A percentile compares a stretch with the other conserved stretches of the same genome.
phyloP scores from a whole-genome alignment of 2,797 vertebrate genomes.

The Artibeus lituratus region DNA sequence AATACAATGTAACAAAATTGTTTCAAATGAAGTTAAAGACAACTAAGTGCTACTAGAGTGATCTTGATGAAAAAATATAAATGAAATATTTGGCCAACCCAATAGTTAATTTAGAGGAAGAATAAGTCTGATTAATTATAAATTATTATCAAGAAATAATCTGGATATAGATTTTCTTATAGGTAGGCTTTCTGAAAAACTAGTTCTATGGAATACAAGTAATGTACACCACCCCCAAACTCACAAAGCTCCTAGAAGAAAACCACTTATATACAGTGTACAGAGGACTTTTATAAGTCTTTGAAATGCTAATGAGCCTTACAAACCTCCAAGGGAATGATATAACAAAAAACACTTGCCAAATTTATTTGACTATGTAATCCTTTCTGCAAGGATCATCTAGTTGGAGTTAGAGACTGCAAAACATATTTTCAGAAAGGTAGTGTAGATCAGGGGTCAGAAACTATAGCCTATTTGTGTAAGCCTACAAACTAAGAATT shows the following conservation, averaged over 20 bases:
- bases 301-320: slow-evolving; percentile 14
- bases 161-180: not conserved
- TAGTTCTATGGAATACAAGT: not conserved
- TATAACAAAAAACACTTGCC: not conserved
- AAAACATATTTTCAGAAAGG: slow-evolving; percentile 32
- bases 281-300: not conserved
- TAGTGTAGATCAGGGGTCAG: not conserved
- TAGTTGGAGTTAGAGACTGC: not conserved
- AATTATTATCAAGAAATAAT: slow-evolving; percentile 30
- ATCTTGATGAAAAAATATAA: too few species aligned
- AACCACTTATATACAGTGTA: not conserved
- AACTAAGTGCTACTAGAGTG: too few species aligned
- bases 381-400: not conserved
- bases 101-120: slow-evolving; percentile 18
- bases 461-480: slow-evolving; percentile 8
- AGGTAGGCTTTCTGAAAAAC: not conserved
- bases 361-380: slow-evolving; percentile 29
- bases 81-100: not conserved
- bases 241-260: not conserved
- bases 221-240: not conserved
- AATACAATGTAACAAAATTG: too few species aligned
- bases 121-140: slow-evolving; percentile 15
- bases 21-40: too few species aligned
- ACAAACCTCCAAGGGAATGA: not conserved
- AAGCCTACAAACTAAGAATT: slow-evolving; percentile 34